A percentile compares a stretch with the other conserved stretches of the same genome.
These are phyloP conservation scores for Thecophora atra DNA, from an alignment of 2,888 invertebrate species.

Conservation along the genomic window DNA sequence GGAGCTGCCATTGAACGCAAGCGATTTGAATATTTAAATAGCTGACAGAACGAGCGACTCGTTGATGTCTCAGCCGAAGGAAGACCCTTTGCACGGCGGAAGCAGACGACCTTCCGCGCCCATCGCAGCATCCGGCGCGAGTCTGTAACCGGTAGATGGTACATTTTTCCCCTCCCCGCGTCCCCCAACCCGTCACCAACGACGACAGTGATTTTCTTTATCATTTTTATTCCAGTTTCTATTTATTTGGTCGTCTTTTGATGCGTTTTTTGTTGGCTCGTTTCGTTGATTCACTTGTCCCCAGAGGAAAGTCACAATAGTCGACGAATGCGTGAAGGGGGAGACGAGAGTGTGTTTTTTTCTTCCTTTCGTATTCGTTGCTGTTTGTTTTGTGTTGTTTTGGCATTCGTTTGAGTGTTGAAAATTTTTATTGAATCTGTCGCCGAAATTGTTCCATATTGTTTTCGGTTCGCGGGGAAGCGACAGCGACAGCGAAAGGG, in stretches of 20 bases:
- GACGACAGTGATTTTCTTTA: slow-evolving; percentile 34
- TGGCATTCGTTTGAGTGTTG: slow-evolving; percentile 37
- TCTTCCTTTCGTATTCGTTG: not conserved
- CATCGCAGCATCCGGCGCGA: not conserved
- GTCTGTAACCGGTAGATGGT: not conserved
- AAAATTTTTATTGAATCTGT: slow-evolving; percentile 44
- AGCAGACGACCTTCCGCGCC: not conserved
- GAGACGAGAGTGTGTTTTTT: slow-evolving; percentile 3
- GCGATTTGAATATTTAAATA: slow-evolving; percentile 46
- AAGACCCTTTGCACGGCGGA: too few species aligned
- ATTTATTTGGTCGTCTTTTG: not conserved
- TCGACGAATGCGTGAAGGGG: not conserved
- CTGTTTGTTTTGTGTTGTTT: not conserved
- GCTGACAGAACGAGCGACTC: not conserved
- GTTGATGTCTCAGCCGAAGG: not conserved
- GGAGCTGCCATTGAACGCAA: slow-evolving; percentile 49
- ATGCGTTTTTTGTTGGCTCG: not conserved
- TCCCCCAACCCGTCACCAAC: not conserved
- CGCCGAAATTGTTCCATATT: slow-evolving; percentile 49
- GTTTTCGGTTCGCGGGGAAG: slow-evolving; percentile 39
- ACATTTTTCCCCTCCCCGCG: not conserved
- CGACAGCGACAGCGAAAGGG: slow-evolving; percentile 10
- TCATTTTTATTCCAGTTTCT: slow-evolving; percentile 9
- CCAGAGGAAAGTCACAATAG: slow-evolving; percentile 21
- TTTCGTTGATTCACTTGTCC: slow-evolving; percentile 9